Percentiles rank a stretch among this genome's conserved stretches.
phyloP scores from a whole-genome alignment of 2,113 vertebrate species.

The Mungos mungo region DNA sequence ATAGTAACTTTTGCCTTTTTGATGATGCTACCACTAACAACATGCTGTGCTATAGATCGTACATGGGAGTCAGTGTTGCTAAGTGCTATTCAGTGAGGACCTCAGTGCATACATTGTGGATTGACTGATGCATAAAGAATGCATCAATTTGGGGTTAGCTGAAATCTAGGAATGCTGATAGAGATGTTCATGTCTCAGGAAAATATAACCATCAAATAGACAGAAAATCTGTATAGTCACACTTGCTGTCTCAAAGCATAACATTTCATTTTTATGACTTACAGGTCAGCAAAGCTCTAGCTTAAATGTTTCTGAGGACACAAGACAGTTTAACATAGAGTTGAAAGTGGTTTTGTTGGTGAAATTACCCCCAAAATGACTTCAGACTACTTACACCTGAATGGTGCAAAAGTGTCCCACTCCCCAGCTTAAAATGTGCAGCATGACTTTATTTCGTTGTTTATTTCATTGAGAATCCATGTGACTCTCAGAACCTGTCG shows the following conservation, averaged over 20 bases:
- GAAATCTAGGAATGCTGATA: slow-evolving; percentile 29
- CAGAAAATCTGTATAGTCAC: background rate
- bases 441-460: background rate
- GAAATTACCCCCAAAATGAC: background rate
- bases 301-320: slow-evolving; percentile 21
- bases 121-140: background rate
- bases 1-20: background rate
- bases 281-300: slow-evolving; percentile 61
- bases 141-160: slow-evolving; percentile 4
- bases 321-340: background rate
- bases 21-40: background rate
- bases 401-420: background rate
- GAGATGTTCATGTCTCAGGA: slow-evolving; percentile 30
- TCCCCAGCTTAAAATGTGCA: background rate
- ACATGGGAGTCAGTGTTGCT: background rate
- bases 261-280: slow-evolving; percentile 50
- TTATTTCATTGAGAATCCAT: background rate
- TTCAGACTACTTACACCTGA: background rate
- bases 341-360: background rate
- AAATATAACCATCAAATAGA: slow-evolving; percentile 45
- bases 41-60: background rate
- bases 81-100: background rate
- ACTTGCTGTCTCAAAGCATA: slow-evolving; percentile 25
- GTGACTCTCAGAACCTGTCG: background rate
- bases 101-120: background rate